Base-by-base conservation (phyloP, 2,113 vertebrate genomes). In the Tapirus terrestris region DNA sequence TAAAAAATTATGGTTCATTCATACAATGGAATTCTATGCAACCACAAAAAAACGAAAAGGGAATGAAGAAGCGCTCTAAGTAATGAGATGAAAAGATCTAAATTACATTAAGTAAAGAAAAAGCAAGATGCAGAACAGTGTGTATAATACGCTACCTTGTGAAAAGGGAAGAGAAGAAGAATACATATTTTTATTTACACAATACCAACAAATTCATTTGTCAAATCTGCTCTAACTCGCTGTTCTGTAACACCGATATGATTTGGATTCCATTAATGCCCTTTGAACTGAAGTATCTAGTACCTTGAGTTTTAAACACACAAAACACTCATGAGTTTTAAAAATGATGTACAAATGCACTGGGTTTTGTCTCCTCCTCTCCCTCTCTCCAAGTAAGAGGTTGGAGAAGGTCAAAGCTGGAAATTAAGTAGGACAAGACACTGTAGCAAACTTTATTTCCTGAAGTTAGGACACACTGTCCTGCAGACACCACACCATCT, bases 401-500 rank as follows among this genome's bases (percentile, higher is more conserved):
- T 63, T 87, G 8, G 86, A 91, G 88, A 97, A 79, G n/a, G 88
- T 48, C 94, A 84, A 95, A 20, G 91, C 51, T 96, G 89, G 93
- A 97, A 98, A 97, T 0, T 0, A 89, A 68, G 53, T 53, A 23
- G 20, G 89, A 70, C 86, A 94, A 96, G 91, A 95, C 75, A 94
- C 97, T 89, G 70, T 43, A 94, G 97, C 96, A 77, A 96, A 97
- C 97, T 58, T 85, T 43, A 97, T 93, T 98, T 97, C 97, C 97
- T 98, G 96, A 98, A 97, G 91, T 94, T 96, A 86, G 65, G 89
- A 51, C 65, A 87, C 2, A 4, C 1, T 14, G 81, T 67, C 89
- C 90, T 45, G n/a, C 67, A 89, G 95, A 91, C n/a, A 65, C 99
- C 98, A 99, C 97, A 99, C 99, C 56, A 99, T 99, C 96, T 99